Evolutionary conservation across 2,797 vertebrate genomes (phyloP).

Genomic region (Bradypodion ventrale): DNA sequence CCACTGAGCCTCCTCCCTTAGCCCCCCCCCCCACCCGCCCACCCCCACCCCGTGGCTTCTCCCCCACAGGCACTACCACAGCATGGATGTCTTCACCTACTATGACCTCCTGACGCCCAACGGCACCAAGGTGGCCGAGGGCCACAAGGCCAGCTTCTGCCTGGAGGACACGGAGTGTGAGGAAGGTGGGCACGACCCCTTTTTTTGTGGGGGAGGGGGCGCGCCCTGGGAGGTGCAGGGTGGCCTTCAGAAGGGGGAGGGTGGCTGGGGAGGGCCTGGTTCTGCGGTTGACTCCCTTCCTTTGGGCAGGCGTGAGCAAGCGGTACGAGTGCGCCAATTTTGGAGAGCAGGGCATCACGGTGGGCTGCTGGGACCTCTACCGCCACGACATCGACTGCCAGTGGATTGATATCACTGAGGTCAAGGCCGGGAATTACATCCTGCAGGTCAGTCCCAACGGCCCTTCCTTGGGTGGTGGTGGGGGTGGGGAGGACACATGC

Average conservation of each 20-base stretch:
- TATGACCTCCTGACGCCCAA: constrained; percentile 93
- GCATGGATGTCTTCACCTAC: constrained; percentile 98
- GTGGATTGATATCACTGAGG: constrained; percentile 96
- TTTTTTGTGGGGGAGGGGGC: background rate
- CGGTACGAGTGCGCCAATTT: constrained; percentile 98
- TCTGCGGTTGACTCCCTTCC: background rate
- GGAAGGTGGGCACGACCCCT: constrained; percentile 79
- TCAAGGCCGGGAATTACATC: constrained; percentile 96
- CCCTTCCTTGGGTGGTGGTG: too few species aligned
- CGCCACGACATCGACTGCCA: constrained; percentile 98
- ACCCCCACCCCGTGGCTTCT: fast-evolving
- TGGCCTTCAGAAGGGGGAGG: background rate
- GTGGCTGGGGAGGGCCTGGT: background rate
- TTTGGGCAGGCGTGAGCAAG: constrained; percentile 86
- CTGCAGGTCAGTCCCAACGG: constrained; percentile 86
- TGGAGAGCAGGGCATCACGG: constrained; percentile 96
- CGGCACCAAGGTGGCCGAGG: constrained; percentile 92
- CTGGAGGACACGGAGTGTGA: constrained; percentile 94
- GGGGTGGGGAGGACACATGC: too few species aligned
- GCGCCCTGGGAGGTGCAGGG: too few species aligned
- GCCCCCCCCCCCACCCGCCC: background rate
- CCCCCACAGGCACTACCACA: constrained; percentile 92
- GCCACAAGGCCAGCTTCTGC: constrained; percentile 98
- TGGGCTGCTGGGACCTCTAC: constrained; percentile 97
- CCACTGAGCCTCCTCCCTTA: too few species aligned